Evolutionary conservation across 53 echinoderm and acorn worm genomes (phyloP).

Genomic region (Astropecten irregularis): DNA sequence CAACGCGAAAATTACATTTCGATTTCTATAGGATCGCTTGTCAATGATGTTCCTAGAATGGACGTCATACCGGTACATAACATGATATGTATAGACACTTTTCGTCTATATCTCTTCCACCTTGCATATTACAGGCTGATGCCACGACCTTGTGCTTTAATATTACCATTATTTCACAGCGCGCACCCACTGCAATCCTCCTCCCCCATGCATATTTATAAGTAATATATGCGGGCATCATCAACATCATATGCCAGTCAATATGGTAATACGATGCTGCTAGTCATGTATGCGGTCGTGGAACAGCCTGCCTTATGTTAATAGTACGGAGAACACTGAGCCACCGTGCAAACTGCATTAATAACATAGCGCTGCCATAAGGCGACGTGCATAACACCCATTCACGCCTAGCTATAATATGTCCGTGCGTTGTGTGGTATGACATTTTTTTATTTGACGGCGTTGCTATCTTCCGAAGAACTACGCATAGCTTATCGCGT

Average conservation of each 20-base stretch:
- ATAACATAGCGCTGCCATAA: constrained; percentile 7
- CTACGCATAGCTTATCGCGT: too few relatives aligned
- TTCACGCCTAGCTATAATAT: constrained; percentile 19
- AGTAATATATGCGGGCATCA: constrained; percentile 47
- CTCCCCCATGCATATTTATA: constrained; percentile 44
- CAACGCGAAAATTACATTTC: constrained; percentile 37
- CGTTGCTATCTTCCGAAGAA: constrained; percentile 29
- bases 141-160: constrained; percentile 20
- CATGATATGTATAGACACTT: constrained; percentile 6
- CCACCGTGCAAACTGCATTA: constrained; percentile 46
- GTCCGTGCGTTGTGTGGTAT: background rate
- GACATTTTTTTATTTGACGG: too few relatives aligned
- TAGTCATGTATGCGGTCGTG: background rate
- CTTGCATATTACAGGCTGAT: background rate
- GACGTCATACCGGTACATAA: background rate
- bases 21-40: constrained; percentile 19
- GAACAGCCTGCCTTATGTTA: constrained; percentile 46
- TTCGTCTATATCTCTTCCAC: background rate
- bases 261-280: constrained; percentile 47
- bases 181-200: background rate
- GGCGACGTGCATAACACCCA: constrained; percentile 40
- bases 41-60: too few relatives aligned
- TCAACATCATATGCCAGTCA: constrained; percentile 18
- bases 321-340: constrained; percentile 23
- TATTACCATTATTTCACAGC: constrained; percentile 35